Evolutionary conservation across 2,113 vertebrate genomes (phyloP).

Genomic region (Nothocercus nigrocapillus): DNA sequence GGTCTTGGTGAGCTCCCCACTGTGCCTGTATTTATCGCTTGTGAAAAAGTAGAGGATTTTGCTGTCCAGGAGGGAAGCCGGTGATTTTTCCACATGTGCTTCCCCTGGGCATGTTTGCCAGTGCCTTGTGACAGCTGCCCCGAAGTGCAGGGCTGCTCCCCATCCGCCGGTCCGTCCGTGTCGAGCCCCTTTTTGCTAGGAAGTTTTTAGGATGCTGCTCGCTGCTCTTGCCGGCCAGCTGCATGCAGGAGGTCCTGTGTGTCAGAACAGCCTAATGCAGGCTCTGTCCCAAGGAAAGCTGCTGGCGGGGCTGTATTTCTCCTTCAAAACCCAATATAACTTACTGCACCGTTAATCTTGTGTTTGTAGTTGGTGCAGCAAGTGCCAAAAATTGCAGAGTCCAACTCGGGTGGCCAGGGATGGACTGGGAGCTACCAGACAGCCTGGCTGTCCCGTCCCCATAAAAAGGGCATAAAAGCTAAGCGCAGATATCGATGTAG

Average conservation of each 20-base stretch:
- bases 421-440: too few relatives aligned
- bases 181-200: too few relatives aligned
- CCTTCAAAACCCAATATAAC: not conserved
- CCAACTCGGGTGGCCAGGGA: too few relatives aligned
- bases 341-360: rapidly evolving
- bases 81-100: rapidly evolving
- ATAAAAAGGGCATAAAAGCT: not conserved
- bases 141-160: not conserved
- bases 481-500: rapidly evolving
- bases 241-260: not conserved
- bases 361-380: not conserved
- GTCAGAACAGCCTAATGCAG: not conserved
- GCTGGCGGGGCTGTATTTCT: not conserved
- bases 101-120: not conserved
- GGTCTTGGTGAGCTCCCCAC: not conserved
- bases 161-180: not conserved
- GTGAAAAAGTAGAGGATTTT: not conserved
- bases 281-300: not conserved
- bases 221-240: not conserved
- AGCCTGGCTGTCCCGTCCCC: not conserved
- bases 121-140: not conserved
- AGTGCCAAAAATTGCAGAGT: not conserved
- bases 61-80: rapidly evolving
- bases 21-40: not conserved
- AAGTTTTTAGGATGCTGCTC: too few relatives aligned